Evolutionary conservation across 2,113 vertebrate genomes (phyloP).

Genomic region (Nibea albiflora): DNA sequence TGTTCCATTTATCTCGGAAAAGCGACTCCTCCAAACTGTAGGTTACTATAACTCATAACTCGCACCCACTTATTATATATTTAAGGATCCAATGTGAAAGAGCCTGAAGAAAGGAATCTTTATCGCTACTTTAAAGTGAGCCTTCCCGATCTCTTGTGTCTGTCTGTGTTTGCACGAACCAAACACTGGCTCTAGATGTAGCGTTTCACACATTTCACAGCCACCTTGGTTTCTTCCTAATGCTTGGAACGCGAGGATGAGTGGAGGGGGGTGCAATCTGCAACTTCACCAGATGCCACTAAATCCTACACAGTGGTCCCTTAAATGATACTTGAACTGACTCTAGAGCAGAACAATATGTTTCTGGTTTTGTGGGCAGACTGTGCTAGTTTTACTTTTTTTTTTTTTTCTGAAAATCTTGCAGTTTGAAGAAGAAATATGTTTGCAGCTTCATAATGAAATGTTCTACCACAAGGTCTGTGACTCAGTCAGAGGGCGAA

Average conservation of each 20-base stretch:
- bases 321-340: background rate
- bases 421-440: conserved; percentile 25
- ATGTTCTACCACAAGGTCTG: conserved; percentile 44
- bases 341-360: background rate
- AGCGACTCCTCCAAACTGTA: background rate
- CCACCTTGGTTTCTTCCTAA: too few species aligned
- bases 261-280: too few species aligned
- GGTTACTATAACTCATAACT: background rate
- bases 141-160: too few species aligned
- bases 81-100: too few species aligned
- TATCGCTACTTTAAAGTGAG: too few species aligned
- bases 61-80: background rate
- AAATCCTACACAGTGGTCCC: background rate
- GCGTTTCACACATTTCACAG: too few species aligned
- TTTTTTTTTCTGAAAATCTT: background rate
- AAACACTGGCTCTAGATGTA: too few species aligned
- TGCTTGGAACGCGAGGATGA: too few species aligned
- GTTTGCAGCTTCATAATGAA: conserved; percentile 45
- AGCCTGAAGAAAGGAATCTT: too few species aligned
- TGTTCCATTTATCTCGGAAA: conserved; percentile 7
- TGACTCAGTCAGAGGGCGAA: conserved; percentile 63
- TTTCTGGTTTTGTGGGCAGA: background rate
- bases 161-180: too few species aligned
- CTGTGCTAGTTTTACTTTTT: background rate
- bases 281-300: too few species aligned